Conservation (phyloP, 2,113 vertebrate species). For the Anoplopoma fimbria region DNA sequence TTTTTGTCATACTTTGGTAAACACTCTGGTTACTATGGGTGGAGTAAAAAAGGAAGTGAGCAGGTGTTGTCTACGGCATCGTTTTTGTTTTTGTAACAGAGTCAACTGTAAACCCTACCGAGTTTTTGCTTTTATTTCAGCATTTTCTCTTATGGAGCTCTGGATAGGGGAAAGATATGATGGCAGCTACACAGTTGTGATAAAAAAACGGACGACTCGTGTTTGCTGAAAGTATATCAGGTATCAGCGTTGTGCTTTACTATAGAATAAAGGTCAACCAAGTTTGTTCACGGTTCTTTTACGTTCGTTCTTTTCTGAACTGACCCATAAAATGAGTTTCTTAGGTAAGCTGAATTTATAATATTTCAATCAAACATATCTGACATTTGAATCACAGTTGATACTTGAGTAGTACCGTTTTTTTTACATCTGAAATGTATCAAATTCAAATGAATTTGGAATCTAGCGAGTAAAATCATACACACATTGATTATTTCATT, state of each 20-base stretch:
- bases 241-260: not conserved
- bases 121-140: slow-evolving; percentile 4
- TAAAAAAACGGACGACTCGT: not conserved
- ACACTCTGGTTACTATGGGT: not conserved
- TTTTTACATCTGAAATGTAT: not conserved
- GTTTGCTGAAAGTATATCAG: not conserved
- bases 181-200: not conserved
- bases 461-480: not conserved
- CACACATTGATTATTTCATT: not conserved
- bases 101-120: not conserved
- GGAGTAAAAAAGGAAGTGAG: slow-evolving; percentile 53
- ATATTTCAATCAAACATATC: not conserved
- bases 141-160: not conserved
- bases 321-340: not conserved
- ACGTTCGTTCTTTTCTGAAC: not conserved
- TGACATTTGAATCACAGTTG: not conserved
- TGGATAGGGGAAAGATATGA: not conserved
- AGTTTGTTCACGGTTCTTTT: not conserved
- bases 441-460: too few species aligned
- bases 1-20: slow-evolving; percentile 17
- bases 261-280: not conserved
- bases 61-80: not conserved
- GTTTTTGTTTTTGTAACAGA: not conserved
- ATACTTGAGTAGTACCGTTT: too few species aligned
- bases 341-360: not conserved